These are phyloP conservation scores for Oncopeltus fasciatus DNA, from an alignment of 1,140 invertebrate species.

Conservation along the genomic window DNA sequence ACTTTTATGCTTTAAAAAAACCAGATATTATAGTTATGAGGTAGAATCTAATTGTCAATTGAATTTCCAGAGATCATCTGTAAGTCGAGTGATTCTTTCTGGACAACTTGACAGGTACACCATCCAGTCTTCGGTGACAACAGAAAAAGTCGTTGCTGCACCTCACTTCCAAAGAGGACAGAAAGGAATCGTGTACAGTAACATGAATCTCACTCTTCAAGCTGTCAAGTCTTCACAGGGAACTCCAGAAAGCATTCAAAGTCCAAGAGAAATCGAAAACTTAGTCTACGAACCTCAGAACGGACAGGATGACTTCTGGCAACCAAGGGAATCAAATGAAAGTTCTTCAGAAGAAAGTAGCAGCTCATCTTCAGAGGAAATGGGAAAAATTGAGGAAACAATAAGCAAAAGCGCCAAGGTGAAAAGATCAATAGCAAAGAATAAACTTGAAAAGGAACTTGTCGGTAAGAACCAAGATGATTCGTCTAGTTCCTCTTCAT, in stretches of 20 bases:
- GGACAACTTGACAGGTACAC: constrained; percentile 37
- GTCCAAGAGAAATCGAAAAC: constrained; percentile 28
- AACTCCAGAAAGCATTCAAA: constrained; percentile 19
- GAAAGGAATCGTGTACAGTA: constrained; percentile 42
- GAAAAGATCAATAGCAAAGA: too few species aligned
- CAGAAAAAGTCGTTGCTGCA: constrained; percentile 38
- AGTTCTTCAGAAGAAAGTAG: not conserved
- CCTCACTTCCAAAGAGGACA: constrained; percentile 34
- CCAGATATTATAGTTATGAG: too few species aligned
- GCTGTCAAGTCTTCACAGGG: constrained; percentile 24
- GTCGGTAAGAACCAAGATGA: too few species aligned
- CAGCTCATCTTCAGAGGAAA: not conserved
- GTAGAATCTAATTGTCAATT: too few species aligned
- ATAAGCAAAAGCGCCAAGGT: not conserved
- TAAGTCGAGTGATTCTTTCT: constrained; percentile 37
- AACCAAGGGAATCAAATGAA: not conserved
- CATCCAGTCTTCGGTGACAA: constrained; percentile 45
- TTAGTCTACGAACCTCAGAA: constrained; percentile 24
- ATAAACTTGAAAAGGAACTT: too few species aligned
- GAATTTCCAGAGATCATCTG: constrained; percentile 35
- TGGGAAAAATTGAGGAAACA: not conserved
- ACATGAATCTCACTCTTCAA: constrained; percentile 37
- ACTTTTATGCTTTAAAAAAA: too few species aligned
- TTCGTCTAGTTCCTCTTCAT: constrained; percentile 9
- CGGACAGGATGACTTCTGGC: not conserved